Evolutionary conservation across 2,797 vertebrate genomes (phyloP).

Genomic region (Xenopus petersii): DNA sequence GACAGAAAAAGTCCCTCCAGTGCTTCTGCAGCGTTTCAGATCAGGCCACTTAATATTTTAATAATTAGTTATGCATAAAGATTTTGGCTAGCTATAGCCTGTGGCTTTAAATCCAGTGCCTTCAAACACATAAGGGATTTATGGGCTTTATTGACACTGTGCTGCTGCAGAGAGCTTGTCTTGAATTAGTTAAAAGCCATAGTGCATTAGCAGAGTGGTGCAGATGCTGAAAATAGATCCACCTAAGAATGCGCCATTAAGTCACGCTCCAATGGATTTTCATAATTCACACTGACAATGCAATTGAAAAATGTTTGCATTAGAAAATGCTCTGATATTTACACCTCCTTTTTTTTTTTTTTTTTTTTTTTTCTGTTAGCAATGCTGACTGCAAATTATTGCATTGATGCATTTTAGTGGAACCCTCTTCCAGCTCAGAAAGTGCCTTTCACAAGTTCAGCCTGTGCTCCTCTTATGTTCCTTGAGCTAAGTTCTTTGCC

Average conservation of each 20-base stretch:
- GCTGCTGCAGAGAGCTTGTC: neutral
- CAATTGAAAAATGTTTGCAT: neutral
- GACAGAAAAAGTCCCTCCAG: no score
- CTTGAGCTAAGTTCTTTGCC: no score
- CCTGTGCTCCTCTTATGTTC: no score
- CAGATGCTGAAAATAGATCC: slow-evolving; percentile 12
- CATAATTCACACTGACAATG: slow-evolving; percentile 27
- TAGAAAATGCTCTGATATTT: slow-evolving; percentile 2
- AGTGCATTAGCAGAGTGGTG: slow-evolving; percentile 25
- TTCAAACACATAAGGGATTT: slow-evolving; percentile 6
- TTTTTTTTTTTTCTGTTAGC: neutral
- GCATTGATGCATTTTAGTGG: neutral
- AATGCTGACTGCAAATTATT: neutral
- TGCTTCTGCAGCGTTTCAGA: no score
- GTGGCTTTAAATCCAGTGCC: neutral
- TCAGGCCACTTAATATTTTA: no score
- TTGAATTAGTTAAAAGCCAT: slow-evolving; percentile 30
- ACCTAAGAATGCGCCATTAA: slow-evolving; percentile 3
- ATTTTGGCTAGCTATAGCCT: no score
- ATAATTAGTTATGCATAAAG: no score
- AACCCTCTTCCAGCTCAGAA: neutral
- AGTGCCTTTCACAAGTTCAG: no score
- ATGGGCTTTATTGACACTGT: slow-evolving; percentile 1
- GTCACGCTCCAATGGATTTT: slow-evolving; percentile 20
- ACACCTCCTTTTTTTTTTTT: neutral